Conservation (phyloP, 2,797 vertebrate species). For the Scleropages formosus region DNA sequence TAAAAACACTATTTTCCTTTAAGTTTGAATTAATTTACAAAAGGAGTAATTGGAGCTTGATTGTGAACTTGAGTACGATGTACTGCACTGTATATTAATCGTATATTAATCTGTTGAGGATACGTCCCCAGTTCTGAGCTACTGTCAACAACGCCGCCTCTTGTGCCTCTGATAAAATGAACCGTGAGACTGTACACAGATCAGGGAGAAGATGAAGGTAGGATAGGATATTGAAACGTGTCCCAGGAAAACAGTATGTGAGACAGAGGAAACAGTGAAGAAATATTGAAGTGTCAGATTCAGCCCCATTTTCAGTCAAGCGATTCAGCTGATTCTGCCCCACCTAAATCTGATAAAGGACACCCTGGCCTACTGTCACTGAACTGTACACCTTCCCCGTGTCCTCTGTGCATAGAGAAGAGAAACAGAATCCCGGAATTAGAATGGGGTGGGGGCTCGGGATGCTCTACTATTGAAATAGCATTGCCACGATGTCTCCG, state of each 20-base stretch:
- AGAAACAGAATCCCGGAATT: neutral
- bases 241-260: conserved; percentile 8
- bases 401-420: neutral
- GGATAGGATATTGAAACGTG: neutral
- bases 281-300: neutral
- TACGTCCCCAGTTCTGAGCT: too few species aligned
- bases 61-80: neutral
- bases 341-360: neutral
- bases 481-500: neutral
- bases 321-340: neutral
- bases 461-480: too few species aligned
- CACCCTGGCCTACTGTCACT: conserved; percentile 11
- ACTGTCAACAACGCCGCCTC: too few species aligned
- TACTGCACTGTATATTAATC: neutral
- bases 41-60: neutral
- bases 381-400: neutral
- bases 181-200: conserved; percentile 10
- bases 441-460: neutral
- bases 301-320: neutral
- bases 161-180: neutral
- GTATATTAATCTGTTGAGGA: neutral
- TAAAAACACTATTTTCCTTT: neutral
- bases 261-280: neutral
- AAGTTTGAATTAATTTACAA: neutral
- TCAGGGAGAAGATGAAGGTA: neutral